Evolutionary conservation across 2,888 invertebrate species (phyloP), one percentile per base, ranked within the genome.

Genomic region (Neoitamus cyanurus): DNA sequence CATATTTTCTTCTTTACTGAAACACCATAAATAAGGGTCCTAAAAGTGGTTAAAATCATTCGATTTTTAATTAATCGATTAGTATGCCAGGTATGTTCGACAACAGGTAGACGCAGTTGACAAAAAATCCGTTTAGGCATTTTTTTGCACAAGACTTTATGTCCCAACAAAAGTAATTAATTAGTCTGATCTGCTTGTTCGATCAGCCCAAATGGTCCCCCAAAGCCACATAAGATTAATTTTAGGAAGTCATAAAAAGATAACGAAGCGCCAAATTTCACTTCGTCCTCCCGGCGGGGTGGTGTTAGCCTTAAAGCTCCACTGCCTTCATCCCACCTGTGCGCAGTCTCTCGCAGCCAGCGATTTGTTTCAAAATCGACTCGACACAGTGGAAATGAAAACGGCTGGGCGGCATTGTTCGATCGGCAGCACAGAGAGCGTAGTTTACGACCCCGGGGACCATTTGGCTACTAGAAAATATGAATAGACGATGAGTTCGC

Each of bases 371-470:
- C 30, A 70, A 70, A 31, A 70, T 70, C 70, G 97, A 97, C 92
- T 97, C 97, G 92, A 97, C 97, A 97, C 92, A 37, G 92, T 92
- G 68, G 84, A 30, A 84, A 69, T 84, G 20, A 6, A 80, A 82
- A 69, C 37, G 75, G 73, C 25, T 48, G 69, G 75, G 68, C 58
- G 73, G 37, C 83, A 83, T 83, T 83, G 83, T 72, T 46, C 34
- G 15, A 20, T 6, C 20, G 77, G 69, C 77, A 37, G 28, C 2
- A 72, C 46, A 70, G 68, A 48, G 83, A 77, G 73, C 78, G 42
- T 72, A 69, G 69, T 84, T 84, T 85, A 84, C 83, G 83, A 83
- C 80, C 75, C 83, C 78, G 68, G 83, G 48, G 82, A 84, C 84
- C 83, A 85, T 85, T 85, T 85, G 84, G 73, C 69, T 84, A 83